These are phyloP conservation scores for Drosophila bipectinata DNA, from an alignment of 1,140 invertebrate genomes.

Conservation along the genomic window DNA sequence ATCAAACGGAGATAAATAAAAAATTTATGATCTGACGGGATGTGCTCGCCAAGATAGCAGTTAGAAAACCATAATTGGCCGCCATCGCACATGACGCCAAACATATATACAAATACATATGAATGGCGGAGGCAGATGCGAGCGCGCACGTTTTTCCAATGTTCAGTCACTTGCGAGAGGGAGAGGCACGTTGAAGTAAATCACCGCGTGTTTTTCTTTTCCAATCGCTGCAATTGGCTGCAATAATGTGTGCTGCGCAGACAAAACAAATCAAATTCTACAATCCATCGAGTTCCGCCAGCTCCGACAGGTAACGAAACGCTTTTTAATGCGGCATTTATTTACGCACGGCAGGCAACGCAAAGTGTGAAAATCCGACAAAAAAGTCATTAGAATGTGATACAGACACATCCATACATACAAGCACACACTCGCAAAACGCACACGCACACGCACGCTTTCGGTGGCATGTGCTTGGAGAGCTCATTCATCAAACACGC, in stretches of 20 bases:
- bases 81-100: neutral
- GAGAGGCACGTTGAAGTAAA: constrained; percentile 62
- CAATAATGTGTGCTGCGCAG: constrained; percentile 69
- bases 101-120: constrained; percentile 17
- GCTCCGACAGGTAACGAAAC: constrained; percentile 90
- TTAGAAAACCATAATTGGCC: neutral
- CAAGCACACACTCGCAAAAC: neutral
- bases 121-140: constrained; percentile 1
- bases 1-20: constrained; percentile 15
- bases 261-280: constrained; percentile 82
- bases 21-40: constrained; percentile 8
- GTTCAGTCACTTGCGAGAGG: constrained; percentile 49
- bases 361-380: constrained; percentile 53
- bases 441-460: constrained; percentile 29
- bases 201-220: constrained; percentile 66
- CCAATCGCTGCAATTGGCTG: constrained; percentile 58
- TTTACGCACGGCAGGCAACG: constrained; percentile 36
- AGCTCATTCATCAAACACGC: constrained; percentile 52
- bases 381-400: constrained; percentile 52
- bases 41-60: constrained; percentile 6
- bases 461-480: constrained; percentile 27
- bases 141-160: constrained; percentile 44
- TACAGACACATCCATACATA: constrained; percentile 31
- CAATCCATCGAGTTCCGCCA: constrained; percentile 92
- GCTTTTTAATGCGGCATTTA: constrained; percentile 34